Conservation (phyloP, 2,888 invertebrate species). For the Agriopis aurantiaria region DNA sequence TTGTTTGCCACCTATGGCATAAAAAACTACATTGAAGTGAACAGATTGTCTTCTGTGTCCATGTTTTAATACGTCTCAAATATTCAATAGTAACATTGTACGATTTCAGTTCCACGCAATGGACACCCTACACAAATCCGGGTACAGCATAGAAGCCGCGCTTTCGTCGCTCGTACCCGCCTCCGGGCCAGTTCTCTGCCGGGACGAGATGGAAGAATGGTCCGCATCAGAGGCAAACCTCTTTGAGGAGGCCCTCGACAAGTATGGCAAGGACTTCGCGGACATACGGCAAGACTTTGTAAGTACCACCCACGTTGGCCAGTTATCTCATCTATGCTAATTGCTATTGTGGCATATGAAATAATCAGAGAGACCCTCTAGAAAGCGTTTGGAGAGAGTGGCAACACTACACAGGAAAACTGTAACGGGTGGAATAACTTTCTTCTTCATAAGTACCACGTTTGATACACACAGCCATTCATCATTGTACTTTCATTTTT, state of each 20-base stretch:
- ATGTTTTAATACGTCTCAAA: not conserved
- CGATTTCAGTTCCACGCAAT: slow-evolving; percentile 96
- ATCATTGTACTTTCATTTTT: not conserved
- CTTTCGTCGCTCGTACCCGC: slow-evolving; percentile 97
- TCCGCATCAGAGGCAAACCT: slow-evolving; percentile 99
- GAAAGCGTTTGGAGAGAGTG: too few species aligned
- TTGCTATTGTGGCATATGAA: not conserved
- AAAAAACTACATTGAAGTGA: too few species aligned
- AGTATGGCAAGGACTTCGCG: slow-evolving; percentile 99
- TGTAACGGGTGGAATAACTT: too few species aligned
- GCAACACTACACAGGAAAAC: too few species aligned
- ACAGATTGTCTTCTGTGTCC: too few species aligned
- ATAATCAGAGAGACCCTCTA: too few species aligned
- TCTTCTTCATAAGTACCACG: too few species aligned
- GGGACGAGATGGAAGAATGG: slow-evolving; percentile 99
- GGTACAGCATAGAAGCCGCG: slow-evolving; percentile 96
- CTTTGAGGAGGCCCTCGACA: slow-evolving; percentile 99
- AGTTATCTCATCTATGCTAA: not conserved
- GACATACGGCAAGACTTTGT: slow-evolving; percentile 99
- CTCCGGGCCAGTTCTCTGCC: slow-evolving; percentile 97
- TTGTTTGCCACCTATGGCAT: too few species aligned
- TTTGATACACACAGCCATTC: too few species aligned
- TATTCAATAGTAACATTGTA: not conserved
- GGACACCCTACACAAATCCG: slow-evolving; percentile 97
- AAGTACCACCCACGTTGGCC: slow-evolving; percentile 72